A percentile compares a stretch with the other conserved stretches of the same genome.
phyloP scores from a whole-genome alignment of 2,888 invertebrate genomes.

The Eubasilissa splendida region DNA sequence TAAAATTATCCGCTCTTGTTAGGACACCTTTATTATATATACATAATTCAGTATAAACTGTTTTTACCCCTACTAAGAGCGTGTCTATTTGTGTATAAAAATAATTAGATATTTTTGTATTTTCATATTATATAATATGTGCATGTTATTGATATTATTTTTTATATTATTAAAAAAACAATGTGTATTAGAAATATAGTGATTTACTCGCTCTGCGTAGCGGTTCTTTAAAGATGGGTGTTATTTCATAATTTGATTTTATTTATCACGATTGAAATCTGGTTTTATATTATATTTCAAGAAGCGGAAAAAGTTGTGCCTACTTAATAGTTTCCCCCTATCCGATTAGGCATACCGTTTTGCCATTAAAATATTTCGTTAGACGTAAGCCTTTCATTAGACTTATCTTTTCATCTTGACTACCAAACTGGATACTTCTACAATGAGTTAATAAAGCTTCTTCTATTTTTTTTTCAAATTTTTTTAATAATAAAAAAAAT shows the following conservation, averaged over 20 bases:
- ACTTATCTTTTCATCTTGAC: slow-evolving; percentile 10
- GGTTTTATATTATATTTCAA: slow-evolving; percentile 27
- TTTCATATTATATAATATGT: no score
- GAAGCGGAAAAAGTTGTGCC: slow-evolving; percentile 3
- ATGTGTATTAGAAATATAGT: neutral
- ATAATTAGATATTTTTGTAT: no score
- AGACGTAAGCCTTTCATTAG: neutral
- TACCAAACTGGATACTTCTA: neutral
- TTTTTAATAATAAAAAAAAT: no score
- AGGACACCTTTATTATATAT: no score
- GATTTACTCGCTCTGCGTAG: neutral
- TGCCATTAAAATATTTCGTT: slow-evolving; percentile 5
- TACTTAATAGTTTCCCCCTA: neutral
- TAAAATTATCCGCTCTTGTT: no score
- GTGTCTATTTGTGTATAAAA: no score
- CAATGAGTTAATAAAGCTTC: neutral
- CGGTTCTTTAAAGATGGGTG: slow-evolving; percentile 5
- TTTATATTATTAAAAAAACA: no score
- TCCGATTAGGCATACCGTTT: neutral
- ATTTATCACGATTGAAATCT: slow-evolving; percentile 28
- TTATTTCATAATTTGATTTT: slow-evolving; percentile 8
- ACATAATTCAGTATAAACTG: no score
- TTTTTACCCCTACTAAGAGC: no score
- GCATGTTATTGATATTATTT: no score
- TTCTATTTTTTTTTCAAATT: no score